phyloP scores from a whole-genome alignment of 2,888 invertebrate genomes.

The Eulithis prunata region DNA sequence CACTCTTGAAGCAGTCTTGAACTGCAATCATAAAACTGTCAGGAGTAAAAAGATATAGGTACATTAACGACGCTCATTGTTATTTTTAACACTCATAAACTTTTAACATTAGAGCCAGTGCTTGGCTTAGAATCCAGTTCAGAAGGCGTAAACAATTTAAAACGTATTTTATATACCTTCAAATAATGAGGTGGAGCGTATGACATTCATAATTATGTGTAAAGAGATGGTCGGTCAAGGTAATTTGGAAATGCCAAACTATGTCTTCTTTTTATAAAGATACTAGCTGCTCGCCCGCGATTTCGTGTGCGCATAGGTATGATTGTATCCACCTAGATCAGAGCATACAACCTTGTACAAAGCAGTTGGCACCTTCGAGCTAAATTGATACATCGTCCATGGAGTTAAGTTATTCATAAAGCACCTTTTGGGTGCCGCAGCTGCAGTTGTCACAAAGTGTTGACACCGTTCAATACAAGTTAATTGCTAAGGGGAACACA shows the following conservation, averaged over 20 bases:
- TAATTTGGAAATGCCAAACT: not conserved
- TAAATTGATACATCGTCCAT: too few species aligned
- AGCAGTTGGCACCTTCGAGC: too few species aligned
- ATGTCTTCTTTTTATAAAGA: too few species aligned
- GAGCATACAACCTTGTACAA: too few species aligned
- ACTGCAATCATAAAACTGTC: conserved; percentile 27
- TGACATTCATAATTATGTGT: too few species aligned
- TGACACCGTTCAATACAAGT: conserved; percentile 9
- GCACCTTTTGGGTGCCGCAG: too few species aligned
- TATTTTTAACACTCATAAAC: conserved; percentile 33
- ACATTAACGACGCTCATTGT: conserved; percentile 19
- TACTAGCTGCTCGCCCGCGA: too few species aligned
- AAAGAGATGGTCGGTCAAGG: not conserved
- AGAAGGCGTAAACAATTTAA: not conserved
- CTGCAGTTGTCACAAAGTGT: too few species aligned
- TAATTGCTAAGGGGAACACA: conserved; percentile 25
- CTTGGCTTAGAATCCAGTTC: conserved; percentile 23
- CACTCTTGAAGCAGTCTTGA: conserved; percentile 11
- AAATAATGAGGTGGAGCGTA: not conserved
- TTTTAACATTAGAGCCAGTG: conserved; percentile 29
- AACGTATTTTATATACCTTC: conserved; percentile 2
- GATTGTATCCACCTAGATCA: too few species aligned
- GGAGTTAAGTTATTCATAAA: too few species aligned
- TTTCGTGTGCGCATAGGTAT: too few species aligned
- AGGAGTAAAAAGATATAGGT: conserved; percentile 10